Evolutionary conservation across 2,113 vertebrate genomes (phyloP).

Genomic region (Apeltes quadracus): DNA sequence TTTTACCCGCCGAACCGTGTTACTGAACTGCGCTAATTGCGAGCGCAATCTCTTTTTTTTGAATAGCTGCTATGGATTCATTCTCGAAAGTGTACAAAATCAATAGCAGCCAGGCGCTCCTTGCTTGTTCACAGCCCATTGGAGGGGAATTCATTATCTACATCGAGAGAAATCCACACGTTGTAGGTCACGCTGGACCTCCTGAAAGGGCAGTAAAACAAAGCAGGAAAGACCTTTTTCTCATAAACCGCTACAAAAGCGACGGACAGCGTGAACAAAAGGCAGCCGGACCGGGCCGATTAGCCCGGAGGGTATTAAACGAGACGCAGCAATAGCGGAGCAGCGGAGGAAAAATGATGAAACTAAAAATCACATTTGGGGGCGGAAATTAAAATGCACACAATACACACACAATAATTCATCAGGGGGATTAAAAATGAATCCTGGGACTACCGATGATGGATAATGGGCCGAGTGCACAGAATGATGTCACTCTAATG

Average conservation of each 20-base stretch:
- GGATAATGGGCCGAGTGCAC: constrained; percentile 19
- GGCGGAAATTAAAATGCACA: neutral
- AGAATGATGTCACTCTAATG: constrained; percentile 23
- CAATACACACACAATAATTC: constrained; percentile 16
- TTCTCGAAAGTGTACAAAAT: neutral
- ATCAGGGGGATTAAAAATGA: neutral
- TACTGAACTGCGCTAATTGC: neutral
- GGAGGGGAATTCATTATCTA: constrained; percentile 2
- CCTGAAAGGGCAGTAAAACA: constrained; percentile 1
- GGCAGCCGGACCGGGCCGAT: neutral
- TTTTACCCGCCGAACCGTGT: neutral
- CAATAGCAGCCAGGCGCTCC: neutral
- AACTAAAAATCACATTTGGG: constrained; percentile 4
- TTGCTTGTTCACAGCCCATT: neutral
- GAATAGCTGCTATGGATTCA: neutral
- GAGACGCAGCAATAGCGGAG: constrained; percentile 5
- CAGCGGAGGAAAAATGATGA: constrained; percentile 24
- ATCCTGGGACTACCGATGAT: neutral
- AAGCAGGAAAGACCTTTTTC: constrained; percentile 1
- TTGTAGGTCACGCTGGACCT: constrained; percentile 8
- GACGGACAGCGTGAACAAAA: neutral
- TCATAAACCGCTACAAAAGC: neutral
- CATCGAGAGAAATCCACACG: neutral
- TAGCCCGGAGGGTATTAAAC: neutral
- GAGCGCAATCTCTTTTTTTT: neutral